These are phyloP conservation scores for Colinus virginianus DNA, from an alignment of 2,113 vertebrate species.

Conservation along the genomic window DNA sequence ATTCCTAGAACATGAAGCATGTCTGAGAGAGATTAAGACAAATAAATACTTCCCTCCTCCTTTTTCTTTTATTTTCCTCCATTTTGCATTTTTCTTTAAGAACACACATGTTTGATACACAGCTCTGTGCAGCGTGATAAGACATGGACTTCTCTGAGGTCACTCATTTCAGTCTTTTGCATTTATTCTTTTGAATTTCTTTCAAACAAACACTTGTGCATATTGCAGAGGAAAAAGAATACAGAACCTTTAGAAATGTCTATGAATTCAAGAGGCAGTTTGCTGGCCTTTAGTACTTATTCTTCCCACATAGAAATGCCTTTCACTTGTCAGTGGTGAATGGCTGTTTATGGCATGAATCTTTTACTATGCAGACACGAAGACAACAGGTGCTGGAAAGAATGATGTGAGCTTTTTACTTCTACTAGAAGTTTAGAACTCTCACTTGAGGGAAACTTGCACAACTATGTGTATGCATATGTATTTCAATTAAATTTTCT, in stretches of 20 bases:
- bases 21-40: conserved; percentile 66
- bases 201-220: conserved; percentile 52
- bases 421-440: conserved; percentile 52
- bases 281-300: conserved; percentile 38
- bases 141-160: conserved; percentile 16
- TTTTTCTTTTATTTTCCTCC: not conserved
- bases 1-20: conserved; percentile 34
- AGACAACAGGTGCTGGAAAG: conserved; percentile 64
- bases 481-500: not conserved
- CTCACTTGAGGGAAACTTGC: not conserved
- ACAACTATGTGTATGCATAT: not conserved
- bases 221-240: conserved; percentile 49
- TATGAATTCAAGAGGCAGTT: conserved; percentile 55
- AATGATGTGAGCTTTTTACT: conserved; percentile 46
- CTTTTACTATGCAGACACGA: conserved; percentile 17
- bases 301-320: conserved; percentile 43
- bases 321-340: conserved; percentile 44
- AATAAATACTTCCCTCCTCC: conserved; percentile 44
- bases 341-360: conserved; percentile 52
- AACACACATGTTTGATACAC: conserved; percentile 43
- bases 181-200: conserved; percentile 46
- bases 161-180: conserved; percentile 11
- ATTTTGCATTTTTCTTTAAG: not conserved
- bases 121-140: conserved; percentile 51
- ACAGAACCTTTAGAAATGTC: conserved; percentile 57